Conservation (phyloP, 2,888 invertebrate genomes). For the Heteromurus nitidus region DNA sequence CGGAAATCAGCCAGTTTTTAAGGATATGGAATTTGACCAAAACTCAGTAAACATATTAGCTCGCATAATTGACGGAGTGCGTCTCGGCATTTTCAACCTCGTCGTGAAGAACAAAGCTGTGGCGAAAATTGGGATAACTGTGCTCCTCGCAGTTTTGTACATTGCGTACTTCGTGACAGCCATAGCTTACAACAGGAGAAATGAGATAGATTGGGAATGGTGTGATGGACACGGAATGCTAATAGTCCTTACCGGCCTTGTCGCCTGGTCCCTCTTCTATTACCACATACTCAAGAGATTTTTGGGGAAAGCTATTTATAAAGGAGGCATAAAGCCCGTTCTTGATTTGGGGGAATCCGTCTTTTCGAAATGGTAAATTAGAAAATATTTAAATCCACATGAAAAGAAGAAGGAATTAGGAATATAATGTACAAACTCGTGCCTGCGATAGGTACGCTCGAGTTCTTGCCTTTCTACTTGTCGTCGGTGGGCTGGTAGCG, state of each 20-base stretch:
- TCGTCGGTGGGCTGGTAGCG: conserved; percentile 77
- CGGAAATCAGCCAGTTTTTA: background rate
- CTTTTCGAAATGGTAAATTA: conserved; percentile 28
- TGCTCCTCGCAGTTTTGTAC: conserved; percentile 52
- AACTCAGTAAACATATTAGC: conserved; percentile 41
- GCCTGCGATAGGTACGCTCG: conserved; percentile 52
- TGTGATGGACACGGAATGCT: conserved; percentile 86
- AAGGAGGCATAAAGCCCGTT: conserved; percentile 25
- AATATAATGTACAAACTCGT: too few relatives aligned
- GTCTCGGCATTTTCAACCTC: conserved; percentile 28
- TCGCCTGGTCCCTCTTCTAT: conserved; percentile 82
- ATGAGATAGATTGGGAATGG: conserved; percentile 73
- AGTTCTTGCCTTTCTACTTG: background rate
- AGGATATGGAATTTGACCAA: conserved; percentile 42
- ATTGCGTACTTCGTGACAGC: conserved; percentile 69
- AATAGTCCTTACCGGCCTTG: conserved; percentile 80
- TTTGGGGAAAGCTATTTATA: conserved; percentile 75
- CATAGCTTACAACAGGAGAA: conserved; percentile 51
- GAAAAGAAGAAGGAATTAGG: too few relatives aligned
- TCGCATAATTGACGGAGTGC: conserved; percentile 35
- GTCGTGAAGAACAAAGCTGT: conserved; percentile 44
- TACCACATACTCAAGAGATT: conserved; percentile 80
- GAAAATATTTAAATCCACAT: background rate
- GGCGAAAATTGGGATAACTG: conserved; percentile 35
- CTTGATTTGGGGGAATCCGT: background rate